Conservation (phyloP, 1,140 invertebrate species). For the Stegodyphus mimosarum region DNA sequence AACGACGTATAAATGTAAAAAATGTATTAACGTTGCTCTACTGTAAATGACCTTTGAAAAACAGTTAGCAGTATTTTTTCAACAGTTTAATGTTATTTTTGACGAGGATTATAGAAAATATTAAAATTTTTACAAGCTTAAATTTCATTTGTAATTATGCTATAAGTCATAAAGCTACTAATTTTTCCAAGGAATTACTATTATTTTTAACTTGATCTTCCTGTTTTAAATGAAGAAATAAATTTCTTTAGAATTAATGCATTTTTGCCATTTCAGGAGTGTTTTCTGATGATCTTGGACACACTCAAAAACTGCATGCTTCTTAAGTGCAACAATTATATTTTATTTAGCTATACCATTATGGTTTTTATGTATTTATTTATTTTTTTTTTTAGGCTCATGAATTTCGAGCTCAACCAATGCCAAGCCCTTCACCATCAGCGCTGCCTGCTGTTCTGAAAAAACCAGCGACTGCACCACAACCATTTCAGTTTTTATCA, state of each 20-base stretch:
- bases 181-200: too few relatives aligned
- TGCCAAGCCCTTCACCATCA: constrained; percentile 6
- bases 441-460: constrained; percentile 27
- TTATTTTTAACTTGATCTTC: too few relatives aligned
- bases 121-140: too few relatives aligned
- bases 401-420: constrained; percentile 41
- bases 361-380: background rate
- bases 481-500: constrained; percentile 42
- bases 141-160: too few relatives aligned
- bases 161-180: too few relatives aligned
- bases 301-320: too few relatives aligned
- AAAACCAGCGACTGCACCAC: constrained; percentile 19
- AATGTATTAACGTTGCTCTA: too few relatives aligned
- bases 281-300: background rate
- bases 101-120: too few relatives aligned
- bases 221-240: background rate
- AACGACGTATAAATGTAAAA: too few relatives aligned
- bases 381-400: constrained; percentile 7
- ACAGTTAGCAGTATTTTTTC: too few relatives aligned
- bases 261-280: background rate
- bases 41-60: too few relatives aligned
- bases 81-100: too few relatives aligned
- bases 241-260: background rate
- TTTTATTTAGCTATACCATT: background rate
- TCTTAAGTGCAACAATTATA: background rate